Conservation (phyloP, 2,888 invertebrate species). For the Hylaea fasciaria region DNA sequence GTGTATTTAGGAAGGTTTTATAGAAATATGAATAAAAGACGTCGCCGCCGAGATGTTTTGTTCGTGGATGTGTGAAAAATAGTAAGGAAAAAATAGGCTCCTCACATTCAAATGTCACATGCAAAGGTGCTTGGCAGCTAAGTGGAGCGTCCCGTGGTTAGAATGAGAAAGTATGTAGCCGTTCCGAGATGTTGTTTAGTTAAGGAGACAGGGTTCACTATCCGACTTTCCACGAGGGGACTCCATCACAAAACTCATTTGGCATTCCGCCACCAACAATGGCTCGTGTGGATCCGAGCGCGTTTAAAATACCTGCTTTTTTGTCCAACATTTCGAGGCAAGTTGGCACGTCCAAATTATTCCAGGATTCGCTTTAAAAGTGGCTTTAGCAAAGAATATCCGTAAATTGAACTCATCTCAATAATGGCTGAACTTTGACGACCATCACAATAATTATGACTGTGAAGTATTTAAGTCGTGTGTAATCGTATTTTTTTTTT, state of each 20-base stretch:
- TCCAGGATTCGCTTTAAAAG: conserved; percentile 16
- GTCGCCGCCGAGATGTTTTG: neutral
- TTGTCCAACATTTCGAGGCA: conserved; percentile 54
- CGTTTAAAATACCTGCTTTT: conserved; percentile 79
- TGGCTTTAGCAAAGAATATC: neutral
- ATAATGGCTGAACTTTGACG: neutral
- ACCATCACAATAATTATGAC: neutral
- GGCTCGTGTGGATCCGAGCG: conserved; percentile 73
- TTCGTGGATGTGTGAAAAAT: conserved; percentile 3
- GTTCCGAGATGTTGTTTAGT: conserved; percentile 60
- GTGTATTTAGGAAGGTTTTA: neutral
- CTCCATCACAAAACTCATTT: conserved; percentile 83
- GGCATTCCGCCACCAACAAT: conserved; percentile 81
- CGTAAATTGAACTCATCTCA: neutral
- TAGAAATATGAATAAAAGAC: conserved; percentile 1
- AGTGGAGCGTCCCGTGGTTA: conserved; percentile 27
- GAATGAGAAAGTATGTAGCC: conserved; percentile 37
- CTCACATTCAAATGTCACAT: conserved; percentile 32
- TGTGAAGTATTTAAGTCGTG: no score
- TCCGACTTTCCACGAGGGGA: conserved; percentile 68
- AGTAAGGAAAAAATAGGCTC: conserved; percentile 16
- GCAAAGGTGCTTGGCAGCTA: conserved; percentile 31
- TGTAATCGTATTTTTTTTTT: no score
- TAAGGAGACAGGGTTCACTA: conserved; percentile 67
- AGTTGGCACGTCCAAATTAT: conserved; percentile 69